These are phyloP conservation scores for Gavia stellata DNA, from an alignment of 2,113 vertebrate species.

Conservation along the genomic window DNA sequence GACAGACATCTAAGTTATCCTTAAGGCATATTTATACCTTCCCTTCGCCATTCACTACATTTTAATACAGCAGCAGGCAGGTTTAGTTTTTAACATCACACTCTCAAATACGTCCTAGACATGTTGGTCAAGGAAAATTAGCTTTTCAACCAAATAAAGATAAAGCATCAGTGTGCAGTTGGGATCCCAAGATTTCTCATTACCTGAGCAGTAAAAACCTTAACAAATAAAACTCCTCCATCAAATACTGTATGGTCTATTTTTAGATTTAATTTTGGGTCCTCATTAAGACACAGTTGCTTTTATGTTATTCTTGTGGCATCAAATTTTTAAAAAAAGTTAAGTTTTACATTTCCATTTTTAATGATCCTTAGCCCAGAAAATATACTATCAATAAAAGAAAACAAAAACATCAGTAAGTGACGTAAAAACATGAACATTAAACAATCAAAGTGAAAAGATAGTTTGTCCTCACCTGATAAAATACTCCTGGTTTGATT, in stretches of 20 bases:
- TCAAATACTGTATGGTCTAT: background rate
- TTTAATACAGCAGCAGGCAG: background rate
- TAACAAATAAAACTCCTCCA: background rate
- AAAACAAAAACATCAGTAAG: background rate
- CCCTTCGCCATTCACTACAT: background rate
- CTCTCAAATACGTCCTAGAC: background rate
- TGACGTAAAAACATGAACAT: background rate
- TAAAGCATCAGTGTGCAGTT: background rate
- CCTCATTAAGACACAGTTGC: background rate
- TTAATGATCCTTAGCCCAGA: background rate
- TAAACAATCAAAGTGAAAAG: background rate
- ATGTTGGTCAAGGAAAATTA: background rate
- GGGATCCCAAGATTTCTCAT: background rate
- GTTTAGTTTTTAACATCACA: background rate
- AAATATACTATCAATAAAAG: background rate
- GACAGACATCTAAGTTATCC: background rate
- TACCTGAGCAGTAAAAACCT: background rate
- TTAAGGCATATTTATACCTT: background rate
- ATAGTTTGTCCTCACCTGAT: slow-evolving; percentile 72
- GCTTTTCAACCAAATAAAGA: background rate
- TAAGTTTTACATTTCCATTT: background rate
- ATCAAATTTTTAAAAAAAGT: background rate
- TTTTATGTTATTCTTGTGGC: background rate
- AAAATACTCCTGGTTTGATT: slow-evolving; percentile 80
- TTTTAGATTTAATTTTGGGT: background rate